Evolutionary conservation across 2,797 vertebrate species (phyloP).

Genomic region (Staurois parvus): DNA sequence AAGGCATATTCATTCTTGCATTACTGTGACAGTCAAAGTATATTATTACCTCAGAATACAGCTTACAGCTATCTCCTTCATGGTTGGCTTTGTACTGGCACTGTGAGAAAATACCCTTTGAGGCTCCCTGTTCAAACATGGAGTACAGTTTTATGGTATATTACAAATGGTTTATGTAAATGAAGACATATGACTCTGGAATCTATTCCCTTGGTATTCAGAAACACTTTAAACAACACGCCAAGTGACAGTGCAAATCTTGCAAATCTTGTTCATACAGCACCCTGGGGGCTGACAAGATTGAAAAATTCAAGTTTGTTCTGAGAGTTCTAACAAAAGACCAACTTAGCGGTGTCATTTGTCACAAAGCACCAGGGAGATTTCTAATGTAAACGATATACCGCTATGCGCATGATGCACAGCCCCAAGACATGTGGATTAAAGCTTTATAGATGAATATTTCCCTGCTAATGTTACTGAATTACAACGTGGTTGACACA

Average conservation of each 20-base stretch:
- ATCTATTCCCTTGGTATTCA: not conserved
- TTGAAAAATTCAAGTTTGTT: not conserved
- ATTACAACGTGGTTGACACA: not conserved
- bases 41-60: not conserved
- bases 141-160: too few relatives aligned
- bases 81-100: not conserved
- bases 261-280: not conserved
- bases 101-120: not conserved
- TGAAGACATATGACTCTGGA: not conserved
- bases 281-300: conserved; percentile 13
- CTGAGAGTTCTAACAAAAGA: conserved; percentile 13
- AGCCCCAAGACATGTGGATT: not conserved
- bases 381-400: not conserved
- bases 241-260: conserved; percentile 2
- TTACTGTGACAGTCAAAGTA: not conserved
- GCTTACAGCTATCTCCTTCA: not conserved
- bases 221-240: not conserved
- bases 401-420: not conserved
- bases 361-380: not conserved
- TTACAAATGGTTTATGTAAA: conserved; percentile 17
- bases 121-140: not conserved
- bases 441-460: not conserved
- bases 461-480: not conserved
- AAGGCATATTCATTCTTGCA: not conserved
- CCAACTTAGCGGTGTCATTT: not conserved